Base-by-base conservation (phyloP, 2,888 invertebrate genomes). In the Mesochorus sp. region DNA sequence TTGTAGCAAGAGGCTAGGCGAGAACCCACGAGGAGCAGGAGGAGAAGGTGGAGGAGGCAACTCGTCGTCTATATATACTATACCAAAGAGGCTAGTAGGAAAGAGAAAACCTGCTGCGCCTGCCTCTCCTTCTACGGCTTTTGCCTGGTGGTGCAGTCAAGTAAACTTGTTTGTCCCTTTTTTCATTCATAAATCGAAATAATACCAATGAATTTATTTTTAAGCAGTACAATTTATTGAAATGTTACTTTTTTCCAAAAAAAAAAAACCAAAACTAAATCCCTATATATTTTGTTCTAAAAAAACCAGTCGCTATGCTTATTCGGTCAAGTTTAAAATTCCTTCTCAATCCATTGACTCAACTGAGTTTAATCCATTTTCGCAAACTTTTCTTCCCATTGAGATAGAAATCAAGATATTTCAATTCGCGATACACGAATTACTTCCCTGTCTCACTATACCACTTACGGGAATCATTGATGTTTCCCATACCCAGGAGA, bases 401-500 rank as follows among this genome's bases (percentile, higher is more conserved):
- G 39, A 8, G 39, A 39, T 39, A n/a, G 39, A 39, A 14, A 39
- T 39, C 12, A 14, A 39, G 39, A 1, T 39, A 39, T 37, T 37
- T n/a, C 21, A 31, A 10, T 59, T 57, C 44, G 57, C 34, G 14
- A 14, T 53, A 49, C 14, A 64, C 19, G 37, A 26, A 12, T 55
- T 34, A 12, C n/a, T 5, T 31, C 39, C 1, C 34, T 67, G 53
- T 28, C 67, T 37, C 53, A 42, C 39, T 34, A 17, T 5, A 3
- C 47, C 37, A 53, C 31, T 53, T 53, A 44, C 86, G 87, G 85
- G 87, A 87, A 86, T 82, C 84, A 81, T 78, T 81, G 75, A 81
- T 39, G 82, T 84, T 87, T 86, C 86, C 83, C 87, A 87, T 83
- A 84, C 85, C 83, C 83, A 83, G 76, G n/a, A n/a, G n/a, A n/a